Evolutionary conservation across 1,140 invertebrate genomes (phyloP), one percentile per base, ranked within the genome.

Genomic region (Drosophila sp.): DNA sequence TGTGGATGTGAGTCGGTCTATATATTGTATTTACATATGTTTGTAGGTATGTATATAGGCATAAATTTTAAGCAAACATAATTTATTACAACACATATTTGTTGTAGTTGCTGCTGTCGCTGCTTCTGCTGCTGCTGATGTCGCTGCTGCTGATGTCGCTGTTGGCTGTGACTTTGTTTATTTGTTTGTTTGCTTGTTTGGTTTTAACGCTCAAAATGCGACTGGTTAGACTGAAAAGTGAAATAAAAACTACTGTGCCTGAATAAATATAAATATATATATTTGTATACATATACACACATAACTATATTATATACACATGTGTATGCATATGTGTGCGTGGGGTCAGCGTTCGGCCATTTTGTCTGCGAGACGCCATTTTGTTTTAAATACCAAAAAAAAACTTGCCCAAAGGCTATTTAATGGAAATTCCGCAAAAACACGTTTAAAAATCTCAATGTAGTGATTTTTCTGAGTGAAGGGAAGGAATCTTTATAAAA

Each of bases 191-290:
- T 76, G 76, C 70, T 86, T 81, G 75, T 83, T 76, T 86, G 85
- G 75, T 83, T 86, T 86, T 76, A 89, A 84, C 84, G 84, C 76
- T 87, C 84, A 74, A 77, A 89, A 84, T 76, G 32, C 56, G 56
- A 76, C 69, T 76, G 73, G 71, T 73, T 76, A 66, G 66, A 50
- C 65, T 65, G 29, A 30, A 38, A 70, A 47, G 23, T 56, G 35
- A 50, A 64, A 71, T 72, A 71, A 77, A 79, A 58, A 72, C 17
- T 58, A 25, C 23, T 58, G 32, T 58, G 33, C 56, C 32, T 58
- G 33, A 58, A 58, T 58, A 58, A 38, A 58, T 58, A 35, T 58
- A 10, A 25, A 30, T 58, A 47, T 63, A 60, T 25, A 66, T 54
- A 67, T 17, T 17, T 17, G 17, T 33, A 76, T 2, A 10, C 44